A percentile compares a stretch with the other conserved stretches of the same genome.
These are phyloP conservation scores for Abscondita cerata DNA, from an alignment of 2,888 invertebrate species.

Conservation along the genomic window DNA sequence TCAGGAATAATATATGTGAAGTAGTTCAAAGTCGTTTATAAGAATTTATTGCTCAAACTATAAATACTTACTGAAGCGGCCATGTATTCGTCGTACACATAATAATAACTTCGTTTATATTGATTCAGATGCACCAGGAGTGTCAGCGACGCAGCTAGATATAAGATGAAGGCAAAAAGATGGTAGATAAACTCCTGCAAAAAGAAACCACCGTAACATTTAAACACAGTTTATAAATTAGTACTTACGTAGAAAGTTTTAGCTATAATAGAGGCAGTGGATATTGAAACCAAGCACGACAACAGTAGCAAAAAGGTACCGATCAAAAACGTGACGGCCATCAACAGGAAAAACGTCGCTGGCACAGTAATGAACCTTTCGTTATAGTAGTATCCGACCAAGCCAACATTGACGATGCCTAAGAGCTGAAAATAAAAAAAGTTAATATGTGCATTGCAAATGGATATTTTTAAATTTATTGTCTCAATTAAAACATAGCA, in stretches of 20 bases:
- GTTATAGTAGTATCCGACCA: slow-evolving; percentile 68
- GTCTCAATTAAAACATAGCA: too few relatives aligned
- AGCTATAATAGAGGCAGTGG: slow-evolving; percentile 82
- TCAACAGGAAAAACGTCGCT: slow-evolving; percentile 72
- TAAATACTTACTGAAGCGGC: slow-evolving; percentile 73
- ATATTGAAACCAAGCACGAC: slow-evolving; percentile 78
- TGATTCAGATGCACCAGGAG: slow-evolving; percentile 72
- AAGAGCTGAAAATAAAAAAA: slow-evolving; percentile 66
- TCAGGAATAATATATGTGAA: not conserved
- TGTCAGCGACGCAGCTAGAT: slow-evolving; percentile 73
- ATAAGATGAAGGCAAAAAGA: slow-evolving; percentile 73
- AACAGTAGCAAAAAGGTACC: slow-evolving; percentile 78
- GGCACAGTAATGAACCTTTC: slow-evolving; percentile 48
- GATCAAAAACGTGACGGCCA: slow-evolving; percentile 79
- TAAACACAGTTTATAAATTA: not conserved
- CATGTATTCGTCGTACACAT: slow-evolving; percentile 69
- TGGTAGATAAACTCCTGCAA: slow-evolving; percentile 86
- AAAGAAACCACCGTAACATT: slow-evolving; percentile 14
- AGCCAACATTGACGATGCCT: slow-evolving; percentile 76
- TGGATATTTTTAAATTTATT: too few relatives aligned
- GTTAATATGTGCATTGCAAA: not conserved
- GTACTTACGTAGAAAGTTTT: slow-evolving; percentile 81
- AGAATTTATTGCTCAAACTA: slow-evolving; percentile 8
- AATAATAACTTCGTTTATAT: slow-evolving; percentile 54
- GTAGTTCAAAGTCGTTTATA: not conserved